Base-by-base conservation (phyloP, 2,888 invertebrate genomes). In the Cosmorhoe ocellata region DNA sequence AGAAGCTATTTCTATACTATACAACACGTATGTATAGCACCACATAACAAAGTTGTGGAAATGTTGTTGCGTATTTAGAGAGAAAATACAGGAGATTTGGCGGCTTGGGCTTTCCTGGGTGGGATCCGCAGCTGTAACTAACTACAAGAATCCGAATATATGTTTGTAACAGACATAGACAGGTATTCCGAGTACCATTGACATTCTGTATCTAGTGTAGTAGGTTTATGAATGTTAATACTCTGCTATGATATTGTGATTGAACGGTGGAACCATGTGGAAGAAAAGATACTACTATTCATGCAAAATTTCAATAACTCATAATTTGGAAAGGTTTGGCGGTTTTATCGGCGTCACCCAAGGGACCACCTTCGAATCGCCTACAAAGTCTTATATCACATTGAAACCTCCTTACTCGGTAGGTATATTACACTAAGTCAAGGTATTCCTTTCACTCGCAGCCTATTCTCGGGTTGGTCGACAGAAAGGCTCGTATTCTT, bases 351-450 rank as follows among this genome's bases (percentile, higher is more conserved):
- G 40, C 73, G 76, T 69, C 67, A 65, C 82, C 69, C 77, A 52
- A 56, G 82, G 74, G 84, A 74, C 66, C 58, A 69, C 68, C 79
- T 84, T 80, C 82, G 81, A 70, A 83, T 81, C 77, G 76, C 80
- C 77, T 83, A 76, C 78, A 78, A 82, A 83, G 77, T 84, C 82
- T 81, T 82, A 82, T 81, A 80, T 81, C 80, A 82, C 84, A 79
- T n/a, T 75, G 78, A 80, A 80, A 79, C 60, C 76, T 71, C 73
- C 72, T 71, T 63, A 56, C 67, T 68, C 69, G 62, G 69, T 72
- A 71, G 72, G 69, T 76, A 74, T 74, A 74, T 74, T 71, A 71
- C 68, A 68, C 76, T 76, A 74, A 71, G 69, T 65, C 66, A 64
- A 69, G 62, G 67, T 71, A 71, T 72, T 70, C 76, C 46, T 74